Base-by-base conservation (phyloP, 2,888 invertebrate species). In the Leptopilina syphax region DNA sequence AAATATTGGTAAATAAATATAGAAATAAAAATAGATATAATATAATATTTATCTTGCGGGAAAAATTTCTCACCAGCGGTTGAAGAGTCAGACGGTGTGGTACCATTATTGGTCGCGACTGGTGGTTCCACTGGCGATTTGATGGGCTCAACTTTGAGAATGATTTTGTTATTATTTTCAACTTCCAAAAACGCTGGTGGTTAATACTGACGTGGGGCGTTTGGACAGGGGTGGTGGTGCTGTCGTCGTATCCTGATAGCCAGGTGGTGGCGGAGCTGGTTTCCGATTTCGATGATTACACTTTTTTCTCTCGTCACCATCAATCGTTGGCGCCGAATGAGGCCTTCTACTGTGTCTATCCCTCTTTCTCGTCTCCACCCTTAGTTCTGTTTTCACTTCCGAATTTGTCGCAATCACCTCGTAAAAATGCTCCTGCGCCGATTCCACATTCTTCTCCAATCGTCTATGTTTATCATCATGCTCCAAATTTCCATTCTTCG, bases 71-170 rank as follows among this genome's bases (percentile, higher is more conserved):
- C 12, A 65, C 65, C 65, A 44, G 12, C n/a, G 41, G 24, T 77
- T 9, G 73, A 67, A 44, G 67, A 57, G 8, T 57, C 84, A n/a
- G 82, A 83, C n/a, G 85, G 83, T 24, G 87, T 84, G 9, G 83
- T 83, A 63, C 87, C 86, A 70, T 85, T 34, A 34, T 34, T 87
- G n/a, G 87, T 86, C 12, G 85, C 67, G 6, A 84, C 66, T 6
- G 79, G 34, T 6, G 79, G 73, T 34, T 83, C 82, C 70, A 78
- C 79, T 1, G 79, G 81, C 65, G 83, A 80, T 70, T 80, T 81
- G 10, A 80, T 80, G 6, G 81, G 18, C 65, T 83, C 83, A 66
- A 84, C 24, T n/a, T 84, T 84, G 66, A 84, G 80, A 50, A 83
- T 83, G 34, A 84, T 80, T 77, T 84, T 83, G 68, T 83, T 84